phyloP scores from a whole-genome alignment of 92 coral and sea anemone genomes.

The Umimayanthus chanpuru region DNA sequence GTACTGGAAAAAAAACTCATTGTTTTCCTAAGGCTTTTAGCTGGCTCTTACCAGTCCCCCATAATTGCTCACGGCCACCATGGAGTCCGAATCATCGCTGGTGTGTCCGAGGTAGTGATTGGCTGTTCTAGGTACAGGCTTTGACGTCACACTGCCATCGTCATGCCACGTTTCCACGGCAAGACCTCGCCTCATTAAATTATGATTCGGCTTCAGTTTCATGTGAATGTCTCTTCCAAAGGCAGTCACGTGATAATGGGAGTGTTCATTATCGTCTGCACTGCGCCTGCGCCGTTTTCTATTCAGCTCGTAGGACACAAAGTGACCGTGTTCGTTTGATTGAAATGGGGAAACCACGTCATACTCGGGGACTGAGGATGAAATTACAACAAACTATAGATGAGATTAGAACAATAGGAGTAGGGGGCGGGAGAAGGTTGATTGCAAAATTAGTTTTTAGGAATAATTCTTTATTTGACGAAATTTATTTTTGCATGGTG shows the following conservation, averaged over 20 bases:
- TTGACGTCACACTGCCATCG: slow-evolving; percentile 44
- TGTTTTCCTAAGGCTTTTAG: not conserved
- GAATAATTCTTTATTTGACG: too few species aligned
- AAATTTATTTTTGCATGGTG: too few species aligned
- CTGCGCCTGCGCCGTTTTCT: slow-evolving; percentile 33
- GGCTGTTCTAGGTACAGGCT: slow-evolving; percentile 31
- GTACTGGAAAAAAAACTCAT: too few species aligned
- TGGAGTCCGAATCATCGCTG: slow-evolving; percentile 40
- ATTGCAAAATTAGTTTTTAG: too few species aligned
- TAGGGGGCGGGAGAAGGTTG: not conserved
- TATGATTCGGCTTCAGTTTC: slow-evolving; percentile 36
- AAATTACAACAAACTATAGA: not conserved
- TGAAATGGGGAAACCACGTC: slow-evolving; percentile 65
- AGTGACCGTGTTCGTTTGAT: slow-evolving; percentile 66
- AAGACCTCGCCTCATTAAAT: slow-evolving; percentile 46
- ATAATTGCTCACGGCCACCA: slow-evolving; percentile 56
- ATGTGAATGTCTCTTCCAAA: slow-evolving; percentile 49
- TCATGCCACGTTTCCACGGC: slow-evolving; percentile 49
- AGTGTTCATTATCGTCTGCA: slow-evolving; percentile 6
- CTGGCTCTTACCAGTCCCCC: slow-evolving; percentile 52
- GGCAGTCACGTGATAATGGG: slow-evolving; percentile 53
- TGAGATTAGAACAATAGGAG: not conserved
- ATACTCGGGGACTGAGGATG: slow-evolving; percentile 69
- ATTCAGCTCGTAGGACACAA: slow-evolving; percentile 45
- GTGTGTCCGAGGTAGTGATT: slow-evolving; percentile 48